Conservation (phyloP, 2,113 vertebrate genomes). For the Cochlearius cochlearius region DNA sequence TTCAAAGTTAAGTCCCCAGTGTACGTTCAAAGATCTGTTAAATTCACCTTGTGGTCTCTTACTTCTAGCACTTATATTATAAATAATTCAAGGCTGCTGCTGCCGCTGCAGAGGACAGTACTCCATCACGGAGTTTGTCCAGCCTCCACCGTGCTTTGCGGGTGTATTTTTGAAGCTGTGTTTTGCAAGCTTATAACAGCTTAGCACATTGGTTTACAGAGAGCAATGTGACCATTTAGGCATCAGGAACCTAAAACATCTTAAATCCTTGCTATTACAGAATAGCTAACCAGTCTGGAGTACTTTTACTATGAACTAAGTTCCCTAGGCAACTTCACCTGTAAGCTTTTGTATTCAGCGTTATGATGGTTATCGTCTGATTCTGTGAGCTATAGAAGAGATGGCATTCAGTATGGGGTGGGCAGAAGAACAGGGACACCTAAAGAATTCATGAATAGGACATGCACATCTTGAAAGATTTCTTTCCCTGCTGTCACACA, state of each 20-base stretch:
- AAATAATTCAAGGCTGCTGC: neutral
- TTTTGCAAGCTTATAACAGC: neutral
- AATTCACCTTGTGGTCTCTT: neutral
- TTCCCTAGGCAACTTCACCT: neutral
- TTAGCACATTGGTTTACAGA: neutral
- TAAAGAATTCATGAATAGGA: neutral
- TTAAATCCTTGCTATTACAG: neutral
- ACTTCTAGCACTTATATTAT: neutral
- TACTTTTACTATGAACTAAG: neutral
- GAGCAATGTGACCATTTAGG: neutral
- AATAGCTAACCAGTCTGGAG: neutral
- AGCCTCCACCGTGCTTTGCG: neutral
- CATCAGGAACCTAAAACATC: neutral
- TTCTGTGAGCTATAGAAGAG: neutral
- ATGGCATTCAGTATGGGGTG: neutral
- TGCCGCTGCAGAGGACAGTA: neutral
- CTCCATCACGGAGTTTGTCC: accelerated
- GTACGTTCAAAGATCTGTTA: neutral
- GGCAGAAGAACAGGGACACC: neutral
- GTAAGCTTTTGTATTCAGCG: neutral
- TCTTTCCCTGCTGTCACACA: neutral
- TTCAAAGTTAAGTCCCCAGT: neutral
- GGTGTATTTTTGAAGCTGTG: neutral
- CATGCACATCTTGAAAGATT: neutral
- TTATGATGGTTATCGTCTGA: neutral